Base-by-base conservation (phyloP, 2,888 invertebrate species). In the Colletes collaris region DNA sequence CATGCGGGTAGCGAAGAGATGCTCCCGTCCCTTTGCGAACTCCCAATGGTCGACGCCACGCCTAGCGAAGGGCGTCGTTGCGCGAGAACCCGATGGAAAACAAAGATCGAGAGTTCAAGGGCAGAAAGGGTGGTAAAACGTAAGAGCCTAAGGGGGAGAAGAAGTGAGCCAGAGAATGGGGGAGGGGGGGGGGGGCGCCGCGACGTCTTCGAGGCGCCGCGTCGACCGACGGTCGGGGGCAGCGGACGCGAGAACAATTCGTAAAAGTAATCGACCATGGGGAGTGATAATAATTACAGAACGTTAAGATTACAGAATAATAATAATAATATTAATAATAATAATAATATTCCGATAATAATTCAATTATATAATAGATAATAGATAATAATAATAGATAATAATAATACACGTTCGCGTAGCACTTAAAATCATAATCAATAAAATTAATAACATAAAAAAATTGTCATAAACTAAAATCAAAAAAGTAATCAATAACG, bases 1-100 rank as follows among this genome's bases (percentile, higher is more conserved):
- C 93, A 92, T 91, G 90, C 90, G 92, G 93, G 92, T 92, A 93
- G 93, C 92, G 90, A 89, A 91, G 92, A 93, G 93, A 93, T 92
- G 93, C 90, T 90, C 89, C 91, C 92, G 91, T 91, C 91, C 92
- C 88, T 88, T 89, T 89, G 82, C 89, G 84, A 81, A 83, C 87
- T 86, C 82, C 86, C 84, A 79, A 87, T 89, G 87, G 86, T 84
- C 88, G 85, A 86, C 88, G 88, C 88, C 76, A 83, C 86, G 86
- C 84, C 85, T 84, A 79, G 73, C 85, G 78, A 68, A 83, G 87
- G 85, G 76, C 83, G 84, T 82, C 88, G 83, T 67, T 83, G 68
- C 71, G 74, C 81, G 65, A 27, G 1, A 52, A 65, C 75, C 76
- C 78, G 70, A 76, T 64, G 73, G 77, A 80, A 82, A 40, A 87